phyloP scores from a whole-genome alignment of 2,797 vertebrate genomes.

The Chrosomus eos region DNA sequence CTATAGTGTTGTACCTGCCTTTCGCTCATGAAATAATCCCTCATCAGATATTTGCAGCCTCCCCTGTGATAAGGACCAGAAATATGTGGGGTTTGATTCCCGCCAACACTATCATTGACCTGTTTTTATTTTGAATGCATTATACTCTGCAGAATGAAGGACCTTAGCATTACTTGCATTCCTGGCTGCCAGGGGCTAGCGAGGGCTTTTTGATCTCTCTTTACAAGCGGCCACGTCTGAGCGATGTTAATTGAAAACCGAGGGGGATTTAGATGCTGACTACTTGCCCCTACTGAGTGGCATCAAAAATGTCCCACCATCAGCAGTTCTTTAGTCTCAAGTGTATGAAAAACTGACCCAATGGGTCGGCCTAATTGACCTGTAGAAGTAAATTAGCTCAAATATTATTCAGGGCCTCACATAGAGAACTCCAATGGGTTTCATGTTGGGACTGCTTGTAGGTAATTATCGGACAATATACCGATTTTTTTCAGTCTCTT shows the following conservation, averaged over 20 bases:
- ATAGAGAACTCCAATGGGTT: slow-evolving; percentile 14
- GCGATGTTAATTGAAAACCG: slow-evolving; percentile 66
- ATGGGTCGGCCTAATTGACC: slow-evolving; percentile 36
- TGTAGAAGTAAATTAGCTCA: slow-evolving; percentile 39
- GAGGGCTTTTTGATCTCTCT: slow-evolving; percentile 65
- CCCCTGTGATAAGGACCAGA: slow-evolving; percentile 39
- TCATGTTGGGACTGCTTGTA: neutral
- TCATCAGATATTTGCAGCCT: slow-evolving; percentile 24
- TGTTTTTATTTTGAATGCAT: slow-evolving; percentile 58
- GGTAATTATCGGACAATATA: neutral
- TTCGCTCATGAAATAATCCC: slow-evolving; percentile 39
- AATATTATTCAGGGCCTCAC: slow-evolving; percentile 20
- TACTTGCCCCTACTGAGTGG: slow-evolving; percentile 58
- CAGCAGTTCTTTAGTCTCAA: slow-evolving; percentile 52
- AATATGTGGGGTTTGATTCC: slow-evolving; percentile 50
- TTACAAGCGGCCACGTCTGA: slow-evolving; percentile 53
- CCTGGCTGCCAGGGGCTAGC: slow-evolving; percentile 56
- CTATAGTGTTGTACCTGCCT: slow-evolving; percentile 1
- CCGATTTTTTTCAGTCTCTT: neutral
- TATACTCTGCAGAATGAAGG: slow-evolving; percentile 48
- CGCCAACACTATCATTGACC: slow-evolving; percentile 52
- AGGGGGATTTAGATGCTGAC: slow-evolving; percentile 60
- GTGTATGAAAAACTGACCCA: slow-evolving; percentile 33
- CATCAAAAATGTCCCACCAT: slow-evolving; percentile 58
- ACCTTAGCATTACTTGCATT: slow-evolving; percentile 64